Base-by-base conservation (phyloP, 2,888 invertebrate genomes). In the Clanis bilineata region DNA sequence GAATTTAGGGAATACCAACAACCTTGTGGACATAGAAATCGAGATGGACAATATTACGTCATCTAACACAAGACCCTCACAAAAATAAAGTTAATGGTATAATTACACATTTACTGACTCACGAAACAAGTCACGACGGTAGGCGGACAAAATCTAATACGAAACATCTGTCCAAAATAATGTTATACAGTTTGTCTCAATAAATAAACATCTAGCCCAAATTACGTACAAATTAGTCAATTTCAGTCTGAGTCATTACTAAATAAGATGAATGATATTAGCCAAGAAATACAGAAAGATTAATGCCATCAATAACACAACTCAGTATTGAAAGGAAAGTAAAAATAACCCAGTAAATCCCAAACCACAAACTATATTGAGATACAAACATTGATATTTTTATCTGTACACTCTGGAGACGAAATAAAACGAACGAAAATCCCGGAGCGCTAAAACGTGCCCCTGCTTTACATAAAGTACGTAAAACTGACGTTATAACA, bases 381-480 rank as follows among this genome's bases (percentile, higher is more conserved):
- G 41, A 56, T 64, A 51, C 51, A 51, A 51, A 51, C 51, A 51
- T 51, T 51, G 70, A 69, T 66, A 66, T 62, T 58, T 51, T 43
- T 59, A 58, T 51, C 51, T 51, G 51, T 18, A 9, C 32, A 18
- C 51, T 32, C n/a, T 38, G 58, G 59, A 66, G 68, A 62, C 56
- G 43, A 69, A 68, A 69, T 69, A 68, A 73, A 70, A 70, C 63
- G 66, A 65, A 63, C 23, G 56, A 58, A 61, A 55, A 58, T 51
- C 45, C 60, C 43, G 65, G 51, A n/a, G 25, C 54, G 21, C 67
- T 64, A 62, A 67, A 66, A 61, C 62, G 63, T 57, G 63, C 69
- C 68, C 66, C 68, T 68, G 66, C 64, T 73, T 75, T 72, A 70
- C 68, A 70, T 72, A 77, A 71, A 70, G 64, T 66, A 69, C 68